phyloP scores from a whole-genome alignment of 2,113 vertebrate species.

The Trichechus manatus region DNA sequence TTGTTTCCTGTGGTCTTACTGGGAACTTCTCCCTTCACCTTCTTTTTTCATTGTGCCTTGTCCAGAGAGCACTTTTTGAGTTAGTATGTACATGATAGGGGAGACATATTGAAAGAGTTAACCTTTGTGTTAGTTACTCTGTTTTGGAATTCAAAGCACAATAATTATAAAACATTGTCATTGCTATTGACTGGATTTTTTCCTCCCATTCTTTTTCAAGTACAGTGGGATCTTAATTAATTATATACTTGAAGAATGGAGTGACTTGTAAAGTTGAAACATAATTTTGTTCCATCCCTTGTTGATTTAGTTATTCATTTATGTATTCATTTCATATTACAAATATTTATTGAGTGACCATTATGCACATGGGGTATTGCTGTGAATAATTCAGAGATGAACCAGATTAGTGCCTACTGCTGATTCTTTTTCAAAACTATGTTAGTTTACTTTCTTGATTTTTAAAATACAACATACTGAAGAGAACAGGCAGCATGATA shows the following conservation, averaged over 20 bases:
- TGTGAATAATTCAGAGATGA: constrained; percentile 54
- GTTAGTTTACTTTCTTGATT: constrained; percentile 17
- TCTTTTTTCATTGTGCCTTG: not conserved
- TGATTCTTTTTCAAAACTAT: constrained; percentile 33
- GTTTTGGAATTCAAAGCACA: constrained; percentile 44
- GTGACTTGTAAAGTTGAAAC: not conserved
- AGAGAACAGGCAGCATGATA: not conserved
- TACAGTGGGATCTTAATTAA: constrained; percentile 16
- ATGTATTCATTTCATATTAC: not conserved
- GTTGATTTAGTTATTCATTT: constrained; percentile 39
- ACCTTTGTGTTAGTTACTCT: not conserved
- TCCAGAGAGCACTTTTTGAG: not conserved
- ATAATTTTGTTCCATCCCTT: constrained; percentile 19
- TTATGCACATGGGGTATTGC: not conserved
- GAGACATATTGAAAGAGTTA: not conserved
- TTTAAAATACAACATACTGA: not conserved
- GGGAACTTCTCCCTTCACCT: not conserved
- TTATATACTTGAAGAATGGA: not conserved
- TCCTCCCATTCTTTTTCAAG: not conserved
- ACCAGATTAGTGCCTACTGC: constrained; percentile 6
- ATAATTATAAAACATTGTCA: not conserved
- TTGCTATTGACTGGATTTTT: not conserved
- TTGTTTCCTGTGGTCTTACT: not conserved
- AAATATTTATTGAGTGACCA: constrained; percentile 48
- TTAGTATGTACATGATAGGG: not conserved